A percentile compares a stretch with the other conserved stretches of the same genome.
Evolutionary conservation across 2,113 vertebrate genomes (phyloP).

Genomic region (Lepisosteus oculatus): DNA sequence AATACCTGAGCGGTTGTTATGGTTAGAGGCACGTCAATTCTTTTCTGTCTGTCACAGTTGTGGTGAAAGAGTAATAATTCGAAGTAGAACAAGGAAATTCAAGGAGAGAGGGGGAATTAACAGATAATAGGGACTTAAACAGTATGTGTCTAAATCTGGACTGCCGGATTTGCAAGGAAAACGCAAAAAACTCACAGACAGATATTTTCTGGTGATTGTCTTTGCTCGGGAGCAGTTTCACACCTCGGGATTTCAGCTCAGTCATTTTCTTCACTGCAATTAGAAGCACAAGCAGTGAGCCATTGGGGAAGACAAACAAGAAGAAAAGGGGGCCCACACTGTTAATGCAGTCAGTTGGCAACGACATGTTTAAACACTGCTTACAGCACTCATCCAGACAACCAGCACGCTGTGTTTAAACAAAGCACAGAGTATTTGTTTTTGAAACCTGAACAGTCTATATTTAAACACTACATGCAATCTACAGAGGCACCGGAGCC

Average conservation of each 20-base stretch:
- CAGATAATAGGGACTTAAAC: no score
- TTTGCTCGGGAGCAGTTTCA: constrained; percentile 97
- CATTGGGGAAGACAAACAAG: constrained; percentile 16
- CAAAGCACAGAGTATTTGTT: constrained; percentile 20
- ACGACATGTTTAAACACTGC: background rate
- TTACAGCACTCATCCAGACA: background rate
- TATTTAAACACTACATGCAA: background rate
- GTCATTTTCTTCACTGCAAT: constrained; percentile 96
- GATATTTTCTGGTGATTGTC: constrained; percentile 97
- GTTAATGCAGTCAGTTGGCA: background rate
- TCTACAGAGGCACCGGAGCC: background rate
- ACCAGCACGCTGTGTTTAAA: constrained; percentile 22
- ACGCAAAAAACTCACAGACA: constrained; percentile 82
- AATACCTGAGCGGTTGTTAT: no score
- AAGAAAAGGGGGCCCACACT: background rate
- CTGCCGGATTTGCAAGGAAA: no score
- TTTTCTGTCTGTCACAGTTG: no score
- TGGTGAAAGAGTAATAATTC: no score
- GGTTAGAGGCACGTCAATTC: no score
- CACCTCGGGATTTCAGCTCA: constrained; percentile 92
- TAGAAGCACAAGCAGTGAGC: constrained; percentile 11
- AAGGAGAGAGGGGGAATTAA: no score
- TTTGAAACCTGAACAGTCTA: background rate
- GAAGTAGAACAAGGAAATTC: no score
- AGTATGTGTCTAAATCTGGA: no score